phyloP scores from a whole-genome alignment of 2,888 invertebrate genomes.

The Andrena trimmerana region DNA sequence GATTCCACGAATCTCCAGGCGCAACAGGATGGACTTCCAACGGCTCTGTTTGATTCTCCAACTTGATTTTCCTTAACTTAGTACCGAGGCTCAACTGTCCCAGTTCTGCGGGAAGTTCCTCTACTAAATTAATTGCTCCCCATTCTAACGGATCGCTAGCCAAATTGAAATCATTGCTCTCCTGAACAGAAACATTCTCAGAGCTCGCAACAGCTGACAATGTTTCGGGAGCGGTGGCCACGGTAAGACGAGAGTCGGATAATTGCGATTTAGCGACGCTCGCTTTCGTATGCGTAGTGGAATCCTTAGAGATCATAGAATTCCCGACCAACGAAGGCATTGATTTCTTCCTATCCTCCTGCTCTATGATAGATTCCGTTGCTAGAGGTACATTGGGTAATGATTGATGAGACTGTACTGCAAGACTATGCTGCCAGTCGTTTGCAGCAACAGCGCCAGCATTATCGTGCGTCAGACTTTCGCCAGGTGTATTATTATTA shows the following conservation, averaged over 20 bases:
- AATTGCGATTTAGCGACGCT: constrained; percentile 35
- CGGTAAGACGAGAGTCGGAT: constrained; percentile 46
- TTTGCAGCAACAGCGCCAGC: constrained; percentile 24
- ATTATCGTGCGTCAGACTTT: constrained; percentile 54
- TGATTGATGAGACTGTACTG: constrained; percentile 60
- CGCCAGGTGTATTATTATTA: constrained; percentile 44
- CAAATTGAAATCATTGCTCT: constrained; percentile 70
- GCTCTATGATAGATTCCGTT: constrained; percentile 69
- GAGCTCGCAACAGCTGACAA: constrained; percentile 48
- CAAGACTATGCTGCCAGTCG: constrained; percentile 55
- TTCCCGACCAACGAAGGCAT: constrained; percentile 69
- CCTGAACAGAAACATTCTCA: constrained; percentile 52
- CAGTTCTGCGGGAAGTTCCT: constrained; percentile 75
- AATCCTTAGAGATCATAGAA: constrained; percentile 73
- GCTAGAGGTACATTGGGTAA: constrained; percentile 70
- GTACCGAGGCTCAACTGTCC: constrained; percentile 76
- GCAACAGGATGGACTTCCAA: constrained; percentile 42
- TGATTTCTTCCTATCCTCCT: constrained; percentile 75
- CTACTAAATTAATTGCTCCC: constrained; percentile 49
- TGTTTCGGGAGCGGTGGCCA: constrained; percentile 43
- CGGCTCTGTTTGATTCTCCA: constrained; percentile 57
- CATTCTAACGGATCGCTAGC: constrained; percentile 72
- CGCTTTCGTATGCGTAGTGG: constrained; percentile 27
- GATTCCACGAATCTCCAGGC: constrained; percentile 40
- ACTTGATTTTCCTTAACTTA: constrained; percentile 57